Evolutionary conservation across 2,888 invertebrate species (phyloP).

Genomic region (Atethmia centrago): DNA sequence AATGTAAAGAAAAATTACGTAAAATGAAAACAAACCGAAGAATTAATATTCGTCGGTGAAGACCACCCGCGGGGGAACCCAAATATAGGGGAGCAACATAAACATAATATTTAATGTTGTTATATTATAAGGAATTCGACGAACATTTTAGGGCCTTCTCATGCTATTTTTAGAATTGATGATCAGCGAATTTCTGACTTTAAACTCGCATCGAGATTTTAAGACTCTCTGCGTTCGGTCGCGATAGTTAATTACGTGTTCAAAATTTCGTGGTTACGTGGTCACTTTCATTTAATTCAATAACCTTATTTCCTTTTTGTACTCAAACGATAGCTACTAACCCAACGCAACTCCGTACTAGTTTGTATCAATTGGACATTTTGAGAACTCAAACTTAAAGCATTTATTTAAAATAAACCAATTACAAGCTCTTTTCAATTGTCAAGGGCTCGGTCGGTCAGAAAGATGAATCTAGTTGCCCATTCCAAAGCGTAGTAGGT

Average conservation of each 20-base stretch:
- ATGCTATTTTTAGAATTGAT: not conserved
- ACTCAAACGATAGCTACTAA: too few relatives aligned
- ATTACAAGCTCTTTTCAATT: too few relatives aligned
- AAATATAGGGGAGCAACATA: conserved; percentile 24
- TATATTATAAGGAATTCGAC: conserved; percentile 13
- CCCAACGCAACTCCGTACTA: too few relatives aligned
- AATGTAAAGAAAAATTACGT: conserved; percentile 34
- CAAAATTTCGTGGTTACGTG: not conserved
- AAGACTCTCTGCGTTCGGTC: not conserved
- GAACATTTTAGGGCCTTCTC: not conserved
- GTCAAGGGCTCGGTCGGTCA: too few relatives aligned
- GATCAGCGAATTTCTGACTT: not conserved
- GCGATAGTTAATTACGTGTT: not conserved
- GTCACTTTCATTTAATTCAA: too few relatives aligned
- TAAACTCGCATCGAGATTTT: not conserved
- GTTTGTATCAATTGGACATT: too few relatives aligned
- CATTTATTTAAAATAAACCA: too few relatives aligned
- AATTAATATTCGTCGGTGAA: conserved; percentile 61
- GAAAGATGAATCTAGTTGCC: too few relatives aligned
- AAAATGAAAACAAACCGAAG: conserved; percentile 51
- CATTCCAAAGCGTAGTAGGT: too few relatives aligned
- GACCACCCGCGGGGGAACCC: conserved; percentile 60
- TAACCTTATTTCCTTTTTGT: too few relatives aligned
- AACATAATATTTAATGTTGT: conserved; percentile 30
- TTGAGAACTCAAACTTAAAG: too few relatives aligned